Evolutionary conservation across 2,797 vertebrate genomes (phyloP).

Genomic region (Cynodonichthys magdalenae): DNA sequence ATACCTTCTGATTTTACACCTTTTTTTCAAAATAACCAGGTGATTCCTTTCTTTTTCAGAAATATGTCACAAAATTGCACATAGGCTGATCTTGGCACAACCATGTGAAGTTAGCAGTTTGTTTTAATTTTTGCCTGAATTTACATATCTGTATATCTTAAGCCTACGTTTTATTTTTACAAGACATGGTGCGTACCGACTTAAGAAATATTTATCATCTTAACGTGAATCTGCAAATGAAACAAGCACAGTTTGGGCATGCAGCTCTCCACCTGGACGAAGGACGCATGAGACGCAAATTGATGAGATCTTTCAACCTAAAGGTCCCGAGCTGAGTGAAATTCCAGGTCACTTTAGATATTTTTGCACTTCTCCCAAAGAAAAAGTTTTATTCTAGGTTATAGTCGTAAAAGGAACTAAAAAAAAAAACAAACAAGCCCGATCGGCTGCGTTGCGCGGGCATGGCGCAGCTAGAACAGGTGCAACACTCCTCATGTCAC

Average conservation of each 20-base stretch:
- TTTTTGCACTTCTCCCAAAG: neutral
- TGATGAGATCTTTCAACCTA: constrained; percentile 18
- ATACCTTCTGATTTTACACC: neutral
- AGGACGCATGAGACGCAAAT: constrained; percentile 34
- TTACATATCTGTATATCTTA: too few relatives aligned
- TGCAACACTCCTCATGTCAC: constrained; percentile 74
- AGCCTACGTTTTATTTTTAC: too few relatives aligned
- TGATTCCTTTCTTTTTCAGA: too few relatives aligned
- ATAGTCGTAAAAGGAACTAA: constrained; percentile 19
- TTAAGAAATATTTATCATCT: neutral
- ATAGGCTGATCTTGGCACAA: neutral
- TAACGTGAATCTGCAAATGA: constrained; percentile 14
- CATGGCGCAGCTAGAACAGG: constrained; percentile 82
- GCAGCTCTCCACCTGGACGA: constrained; percentile 28
- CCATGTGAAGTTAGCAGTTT: constrained; percentile 11
- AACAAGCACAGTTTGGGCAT: constrained; percentile 15
- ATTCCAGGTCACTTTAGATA: constrained; percentile 5
- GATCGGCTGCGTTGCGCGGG: constrained; percentile 51
- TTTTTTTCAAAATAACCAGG: too few relatives aligned
- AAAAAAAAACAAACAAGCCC: constrained; percentile 36
- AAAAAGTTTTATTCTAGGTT: neutral
- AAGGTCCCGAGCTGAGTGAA: constrained; percentile 25
- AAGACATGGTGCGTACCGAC: too few relatives aligned
- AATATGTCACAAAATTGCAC: neutral
- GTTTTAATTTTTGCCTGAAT: neutral